Percentiles rank a stretch among this genome's conserved stretches.
Conservation (phyloP, 2,113 vertebrate genomes). For the Centropus bengalensis region DNA sequence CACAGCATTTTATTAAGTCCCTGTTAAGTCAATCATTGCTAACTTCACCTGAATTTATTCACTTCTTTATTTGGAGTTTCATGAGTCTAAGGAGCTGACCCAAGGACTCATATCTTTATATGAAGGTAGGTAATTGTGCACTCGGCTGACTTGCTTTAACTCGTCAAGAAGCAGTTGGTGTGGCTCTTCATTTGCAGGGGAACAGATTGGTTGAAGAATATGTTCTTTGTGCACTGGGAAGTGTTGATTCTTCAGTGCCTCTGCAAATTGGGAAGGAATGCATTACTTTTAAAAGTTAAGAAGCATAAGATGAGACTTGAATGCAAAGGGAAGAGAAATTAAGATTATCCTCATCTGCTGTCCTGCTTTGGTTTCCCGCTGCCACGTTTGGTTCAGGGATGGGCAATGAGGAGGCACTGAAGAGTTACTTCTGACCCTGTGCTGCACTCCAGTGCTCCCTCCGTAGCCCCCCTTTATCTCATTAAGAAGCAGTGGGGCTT, state of each 20-base stretch:
- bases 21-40: background rate
- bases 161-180: background rate
- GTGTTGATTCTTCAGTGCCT: background rate
- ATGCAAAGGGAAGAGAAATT: background rate
- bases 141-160: background rate
- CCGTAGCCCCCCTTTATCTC: fast-evolving
- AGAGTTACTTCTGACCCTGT: background rate
- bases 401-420: fast-evolving
- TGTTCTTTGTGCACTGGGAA: background rate
- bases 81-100: background rate
- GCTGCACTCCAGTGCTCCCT: background rate
- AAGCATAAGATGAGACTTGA: background rate
- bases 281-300: background rate
- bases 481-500: background rate
- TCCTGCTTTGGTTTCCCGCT: background rate
- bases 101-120: background rate
- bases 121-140: background rate
- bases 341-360: fast-evolving
- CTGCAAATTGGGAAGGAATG: background rate
- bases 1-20: background rate
- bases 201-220: background rate
- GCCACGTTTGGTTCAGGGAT: fast-evolving
- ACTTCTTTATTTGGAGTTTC: background rate
- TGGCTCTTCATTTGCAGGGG: background rate
- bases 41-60: background rate